A percentile compares a stretch with the other conserved stretches of the same genome.
Evolutionary conservation across 2,888 invertebrate species (phyloP).

Genomic region (Penaeus monodon): DNA sequence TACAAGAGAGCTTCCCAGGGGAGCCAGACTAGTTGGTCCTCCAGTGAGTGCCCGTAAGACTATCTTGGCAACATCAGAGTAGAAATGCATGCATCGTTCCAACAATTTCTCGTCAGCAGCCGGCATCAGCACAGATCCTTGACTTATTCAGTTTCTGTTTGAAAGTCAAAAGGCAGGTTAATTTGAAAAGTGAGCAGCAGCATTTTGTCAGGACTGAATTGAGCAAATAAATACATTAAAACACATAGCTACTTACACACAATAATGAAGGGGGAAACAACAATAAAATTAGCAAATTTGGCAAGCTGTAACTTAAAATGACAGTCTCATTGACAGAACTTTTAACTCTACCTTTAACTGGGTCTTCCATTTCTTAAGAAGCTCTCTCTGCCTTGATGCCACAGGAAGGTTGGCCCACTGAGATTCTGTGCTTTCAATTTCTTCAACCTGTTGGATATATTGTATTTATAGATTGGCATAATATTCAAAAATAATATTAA

Average conservation of each 20-base stretch:
- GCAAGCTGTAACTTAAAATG: too few species aligned
- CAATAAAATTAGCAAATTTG: too few species aligned
- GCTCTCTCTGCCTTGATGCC: constrained; percentile 83
- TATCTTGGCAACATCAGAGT: constrained; percentile 59
- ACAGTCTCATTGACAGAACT: too few species aligned
- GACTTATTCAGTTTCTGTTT: constrained; percentile 76
- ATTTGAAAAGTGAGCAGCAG: too few species aligned
- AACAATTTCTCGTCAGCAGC: constrained; percentile 86
- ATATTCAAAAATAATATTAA: neutral
- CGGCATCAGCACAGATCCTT: constrained; percentile 92
- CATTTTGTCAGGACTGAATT: too few species aligned
- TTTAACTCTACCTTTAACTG: constrained; percentile 77
- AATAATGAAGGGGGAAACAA: constrained; percentile 30
- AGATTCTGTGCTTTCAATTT: constrained; percentile 83
- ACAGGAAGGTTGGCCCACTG: constrained; percentile 85
- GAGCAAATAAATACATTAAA: too few species aligned
- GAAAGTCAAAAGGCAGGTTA: too few species aligned
- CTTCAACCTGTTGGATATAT: constrained; percentile 73
- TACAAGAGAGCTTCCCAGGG: constrained; percentile 35
- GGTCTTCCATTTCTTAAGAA: constrained; percentile 87
- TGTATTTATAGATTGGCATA: too few species aligned
- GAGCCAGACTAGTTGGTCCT: constrained; percentile 20
- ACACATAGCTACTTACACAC: neutral
- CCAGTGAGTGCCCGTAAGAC: constrained; percentile 56
- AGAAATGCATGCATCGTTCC: constrained; percentile 73